Evolutionary conservation across 2,888 invertebrate species (phyloP), one percentile per base, ranked within the genome.

Genomic region (Phyto melanocephala): DNA sequence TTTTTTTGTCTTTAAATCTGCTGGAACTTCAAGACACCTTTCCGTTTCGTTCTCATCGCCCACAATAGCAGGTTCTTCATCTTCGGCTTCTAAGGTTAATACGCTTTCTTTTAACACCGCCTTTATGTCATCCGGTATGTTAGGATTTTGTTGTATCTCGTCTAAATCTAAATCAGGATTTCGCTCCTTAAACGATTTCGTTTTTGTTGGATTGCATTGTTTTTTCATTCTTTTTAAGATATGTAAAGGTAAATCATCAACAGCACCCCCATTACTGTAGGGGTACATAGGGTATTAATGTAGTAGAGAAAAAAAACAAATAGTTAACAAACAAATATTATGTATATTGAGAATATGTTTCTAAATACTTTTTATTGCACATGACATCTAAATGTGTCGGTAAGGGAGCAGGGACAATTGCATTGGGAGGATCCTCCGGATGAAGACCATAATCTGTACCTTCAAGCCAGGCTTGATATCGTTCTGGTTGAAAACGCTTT

Each of bases 401-500:
- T 86, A 95, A 93, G 0, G 97, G 96, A 0, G 97, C 97, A 0
- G 96, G 95, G 0, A 94, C 92, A 90, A 94, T 93, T 79, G 92
- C 93, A 86, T 94, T 88, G 1, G 86, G 84, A 7, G 96, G 95
- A 92, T 98, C 98, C 90, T 98, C 98, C 0, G 99, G 99, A 91
- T 99, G 98, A 17, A 95, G 95, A 0, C 97, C 98, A 65, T 96
- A 92, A 90, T 99, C 98, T 85, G 94, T 94, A 0, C 99, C 99
- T 87, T 94, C 94, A 71, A 97, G 91, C 99, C 99, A 99, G 28
- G 95, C 91, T 35, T 97, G 95, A 89, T 98, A 99, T 86, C 95
- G 93, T 24, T 96, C 96, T 0, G 96, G 95, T 89, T 97, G 97
- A 88, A 97, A 97, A n/a, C 97, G 93, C 91, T 96, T 96, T 0